These are phyloP conservation scores for Oligia fasciuncula DNA, from an alignment of 2,888 invertebrate genomes.

Conservation along the genomic window DNA sequence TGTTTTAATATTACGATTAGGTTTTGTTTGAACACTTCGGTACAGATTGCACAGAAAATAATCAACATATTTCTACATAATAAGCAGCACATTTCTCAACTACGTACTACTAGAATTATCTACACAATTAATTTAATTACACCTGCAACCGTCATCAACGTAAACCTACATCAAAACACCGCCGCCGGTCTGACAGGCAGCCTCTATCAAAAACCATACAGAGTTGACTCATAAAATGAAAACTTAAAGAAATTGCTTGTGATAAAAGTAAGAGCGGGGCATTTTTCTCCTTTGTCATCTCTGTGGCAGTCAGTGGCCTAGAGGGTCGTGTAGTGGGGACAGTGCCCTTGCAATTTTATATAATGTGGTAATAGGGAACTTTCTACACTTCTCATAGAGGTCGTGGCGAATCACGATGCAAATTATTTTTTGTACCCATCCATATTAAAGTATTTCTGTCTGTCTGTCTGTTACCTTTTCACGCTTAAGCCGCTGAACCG, in stretches of 20 bases:
- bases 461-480: no score
- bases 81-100: slow-evolving; percentile 22
- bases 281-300: slow-evolving; percentile 68
- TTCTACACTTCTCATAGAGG: slow-evolving; percentile 11
- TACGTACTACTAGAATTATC: slow-evolving; percentile 29
- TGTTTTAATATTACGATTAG: neutral
- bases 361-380: neutral
- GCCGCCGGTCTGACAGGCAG: slow-evolving; percentile 49
- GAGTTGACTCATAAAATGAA: slow-evolving; percentile 59
- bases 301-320: slow-evolving; percentile 40
- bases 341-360: slow-evolving; percentile 18
- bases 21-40: slow-evolving; percentile 2
- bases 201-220: slow-evolving; percentile 58
- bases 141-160: slow-evolving; percentile 59
- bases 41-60: slow-evolving; percentile 13
- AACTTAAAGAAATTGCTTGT: slow-evolving; percentile 67
- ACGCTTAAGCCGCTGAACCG: no score
- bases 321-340: slow-evolving; percentile 23
- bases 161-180: slow-evolving; percentile 56
- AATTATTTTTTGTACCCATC: neutral
- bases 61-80: slow-evolving; percentile 11
- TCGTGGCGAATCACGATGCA: neutral
- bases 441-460: no score
- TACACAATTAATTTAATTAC: slow-evolving; percentile 61
- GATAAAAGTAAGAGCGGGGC: slow-evolving; percentile 67